Evolutionary conservation across 2,797 vertebrate species (phyloP), one percentile per base, ranked within the genome.

Genomic region (Loriculus beryllinus): DNA sequence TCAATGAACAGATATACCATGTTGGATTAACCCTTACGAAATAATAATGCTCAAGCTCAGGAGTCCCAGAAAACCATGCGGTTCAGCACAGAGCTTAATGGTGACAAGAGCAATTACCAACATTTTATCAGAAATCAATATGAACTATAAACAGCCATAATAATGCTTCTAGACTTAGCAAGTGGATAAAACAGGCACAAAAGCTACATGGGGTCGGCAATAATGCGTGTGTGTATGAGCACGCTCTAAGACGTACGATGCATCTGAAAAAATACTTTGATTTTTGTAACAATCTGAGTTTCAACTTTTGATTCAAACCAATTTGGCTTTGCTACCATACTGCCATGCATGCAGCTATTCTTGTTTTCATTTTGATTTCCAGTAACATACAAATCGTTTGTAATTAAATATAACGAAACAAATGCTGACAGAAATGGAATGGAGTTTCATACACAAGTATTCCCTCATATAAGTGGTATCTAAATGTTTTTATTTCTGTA

Each of bases 11-110:
- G 83, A 94, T 89, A 97, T 33, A 92, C 85, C 88, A 86, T 69
- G 96, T 90, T 97, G 96, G 95, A 97, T 98, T 97, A 97, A 98
- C 97, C 96, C 97, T 97, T 96, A 93, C 82, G 76, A 95, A 96
- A 95, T 96, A 96, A 96, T 25, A 69, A 97, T 79, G 84, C 87
- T 93, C 87, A 79, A 90, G 84, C 80, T 94, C 51, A 94, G 70
- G 82, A 93, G 79, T 96, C 95, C 92, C 93, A 82, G 96, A 95
- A 90, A 74, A 57, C 22, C 82, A 94, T 39, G 28, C 35, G 93
- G 86, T 88, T 86, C 91, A 97, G 92, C 83, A 67, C 86, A 96
- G 93, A 93, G 84, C 89, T 95, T 96, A 95, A 93, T 62, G 90
- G 93, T 21, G 88, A 94, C 95, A 97, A 94, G 71, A 96, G 86